Evolutionary conservation across 37 sponge, comb jelly and placozoan genomes (phyloP).

Genomic region (Eunapius fragilis): DNA sequence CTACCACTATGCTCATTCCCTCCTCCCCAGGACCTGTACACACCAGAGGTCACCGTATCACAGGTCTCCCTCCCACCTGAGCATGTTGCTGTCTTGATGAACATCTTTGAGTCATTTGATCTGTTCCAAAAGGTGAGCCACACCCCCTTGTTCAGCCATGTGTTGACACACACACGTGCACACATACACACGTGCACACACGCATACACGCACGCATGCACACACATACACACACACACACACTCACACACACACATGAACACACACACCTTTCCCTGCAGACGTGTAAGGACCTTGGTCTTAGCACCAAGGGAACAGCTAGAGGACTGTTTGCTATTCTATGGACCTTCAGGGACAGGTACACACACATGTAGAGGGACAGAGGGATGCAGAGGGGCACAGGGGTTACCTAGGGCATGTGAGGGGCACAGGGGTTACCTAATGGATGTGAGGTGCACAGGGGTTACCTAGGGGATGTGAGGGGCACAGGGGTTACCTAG

Average conservation of each 20-base stretch:
- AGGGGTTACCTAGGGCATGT: conserved; percentile 16
- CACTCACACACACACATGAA: not conserved
- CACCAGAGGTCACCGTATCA: conserved; percentile 50
- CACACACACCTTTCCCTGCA: not conserved
- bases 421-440: not conserved
- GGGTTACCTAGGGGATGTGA: no score
- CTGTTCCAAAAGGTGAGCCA: conserved; percentile 76
- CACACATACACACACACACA: no score
- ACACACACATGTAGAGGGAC: no score
- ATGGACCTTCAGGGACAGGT: conserved; percentile 73
- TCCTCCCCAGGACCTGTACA: conserved; percentile 49
- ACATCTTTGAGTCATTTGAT: conserved; percentile 66
- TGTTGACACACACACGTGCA: not conserved
- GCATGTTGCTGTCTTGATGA: conserved; percentile 30
- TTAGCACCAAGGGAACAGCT: conserved; percentile 46
- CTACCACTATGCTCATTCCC: no score
- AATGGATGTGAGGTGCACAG: not conserved
- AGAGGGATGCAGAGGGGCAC: not conserved
- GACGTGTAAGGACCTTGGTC: conserved; percentile 63
- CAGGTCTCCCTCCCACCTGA: conserved; percentile 66
- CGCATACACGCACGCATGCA: not conserved
- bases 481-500: no score
- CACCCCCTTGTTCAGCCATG: no score
- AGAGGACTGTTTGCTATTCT: conserved; percentile 69
- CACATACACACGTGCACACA: not conserved